A percentile compares a stretch with the other conserved stretches of the same genome.
phyloP scores from a whole-genome alignment of 2,113 vertebrate genomes.

The Mystacornis crossleyi region DNA sequence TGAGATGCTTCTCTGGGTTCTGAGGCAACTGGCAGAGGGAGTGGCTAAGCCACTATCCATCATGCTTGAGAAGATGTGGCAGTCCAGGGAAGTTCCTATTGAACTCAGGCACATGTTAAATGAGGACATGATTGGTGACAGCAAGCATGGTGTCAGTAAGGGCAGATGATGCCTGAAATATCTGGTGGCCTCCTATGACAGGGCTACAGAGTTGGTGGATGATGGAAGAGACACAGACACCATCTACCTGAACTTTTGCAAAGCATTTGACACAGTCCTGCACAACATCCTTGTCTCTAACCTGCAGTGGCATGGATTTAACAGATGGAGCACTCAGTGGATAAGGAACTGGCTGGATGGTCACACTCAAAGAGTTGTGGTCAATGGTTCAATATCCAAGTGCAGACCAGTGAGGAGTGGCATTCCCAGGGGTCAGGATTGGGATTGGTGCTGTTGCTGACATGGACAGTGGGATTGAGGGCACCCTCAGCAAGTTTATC shows the following conservation, averaged over 20 bases:
- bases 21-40: background rate
- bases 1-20: rapidly evolving
- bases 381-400: background rate
- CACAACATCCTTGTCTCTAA: background rate
- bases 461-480: background rate
- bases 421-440: background rate
- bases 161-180: background rate
- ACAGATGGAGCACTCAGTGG: background rate
- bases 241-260: background rate
- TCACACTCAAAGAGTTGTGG: background rate
- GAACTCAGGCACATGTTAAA: background rate
- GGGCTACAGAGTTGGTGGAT: background rate
- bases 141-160: background rate
- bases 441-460: no score
- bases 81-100: background rate
- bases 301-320: background rate
- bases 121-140: background rate
- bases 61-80: background rate
- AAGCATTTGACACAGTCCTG: background rate
- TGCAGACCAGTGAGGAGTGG: background rate
- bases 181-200: background rate
- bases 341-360: background rate
- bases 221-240: background rate
- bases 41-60: background rate
- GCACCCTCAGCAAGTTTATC: background rate